A percentile compares a stretch with the other conserved stretches of the same genome.
Conservation (phyloP, 2,888 invertebrate species). For the Dimorphilus gyrociliatus region DNA sequence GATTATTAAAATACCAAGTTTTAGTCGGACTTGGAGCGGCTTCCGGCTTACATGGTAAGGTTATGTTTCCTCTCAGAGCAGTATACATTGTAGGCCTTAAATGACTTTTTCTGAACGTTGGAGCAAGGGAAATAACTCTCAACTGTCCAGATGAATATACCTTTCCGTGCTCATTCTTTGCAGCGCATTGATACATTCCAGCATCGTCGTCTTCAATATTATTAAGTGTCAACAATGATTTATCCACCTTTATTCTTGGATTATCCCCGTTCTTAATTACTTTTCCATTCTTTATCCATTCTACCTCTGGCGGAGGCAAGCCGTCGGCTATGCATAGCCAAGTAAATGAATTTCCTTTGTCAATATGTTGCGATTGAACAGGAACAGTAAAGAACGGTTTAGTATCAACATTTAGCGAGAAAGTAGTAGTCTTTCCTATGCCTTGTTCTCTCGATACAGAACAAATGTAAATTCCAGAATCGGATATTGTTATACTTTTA, state of each 20-base stretch:
- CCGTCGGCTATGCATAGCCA: conserved; percentile 29
- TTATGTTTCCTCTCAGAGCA: conserved; percentile 73
- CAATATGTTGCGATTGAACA: conserved; percentile 22
- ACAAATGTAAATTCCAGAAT: conserved; percentile 81
- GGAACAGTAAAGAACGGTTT: conserved; percentile 24
- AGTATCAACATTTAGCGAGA: conserved; percentile 8
- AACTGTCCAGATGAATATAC: conserved; percentile 74
- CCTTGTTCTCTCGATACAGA: conserved; percentile 50
- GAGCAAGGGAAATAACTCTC: conserved; percentile 47
- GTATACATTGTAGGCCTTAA: conserved; percentile 77
- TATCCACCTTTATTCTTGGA: too few species aligned
- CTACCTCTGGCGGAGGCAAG: too few species aligned
- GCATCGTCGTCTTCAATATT: conserved; percentile 47
- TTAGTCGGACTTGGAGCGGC: conserved; percentile 55
- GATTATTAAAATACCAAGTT: conserved; percentile 9
- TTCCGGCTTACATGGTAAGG: conserved; percentile 77
- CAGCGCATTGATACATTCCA: conserved; percentile 87
- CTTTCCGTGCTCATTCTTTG: conserved; percentile 61
- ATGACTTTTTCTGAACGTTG: neutral
- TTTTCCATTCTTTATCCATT: too few species aligned
- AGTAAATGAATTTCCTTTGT: conserved; percentile 18
- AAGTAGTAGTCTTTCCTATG: conserved; percentile 6
- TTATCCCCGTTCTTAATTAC: too few species aligned
- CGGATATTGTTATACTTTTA: conserved; percentile 69
- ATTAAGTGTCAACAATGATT: conserved; percentile 17